Evolutionary conservation across 2,888 invertebrate genomes (phyloP).

Genomic region (Himalopsyche kuldschensis): DNA sequence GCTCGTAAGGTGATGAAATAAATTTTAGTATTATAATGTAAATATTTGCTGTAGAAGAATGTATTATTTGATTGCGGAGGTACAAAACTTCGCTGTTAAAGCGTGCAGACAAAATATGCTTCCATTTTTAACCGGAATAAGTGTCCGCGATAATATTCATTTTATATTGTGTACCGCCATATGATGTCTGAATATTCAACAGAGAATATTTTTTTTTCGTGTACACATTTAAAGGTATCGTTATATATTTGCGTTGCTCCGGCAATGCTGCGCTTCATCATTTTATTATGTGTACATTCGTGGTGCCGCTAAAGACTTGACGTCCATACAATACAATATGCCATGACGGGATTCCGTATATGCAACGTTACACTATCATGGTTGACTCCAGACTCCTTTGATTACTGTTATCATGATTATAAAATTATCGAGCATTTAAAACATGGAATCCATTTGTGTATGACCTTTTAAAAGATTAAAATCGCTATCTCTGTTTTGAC

Average conservation of each 20-base stretch:
- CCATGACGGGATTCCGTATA: not conserved
- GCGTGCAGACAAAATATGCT: not conserved
- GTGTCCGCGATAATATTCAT: conserved; percentile 17
- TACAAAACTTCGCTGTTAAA: not conserved
- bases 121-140: not conserved
- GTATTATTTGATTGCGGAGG: not conserved
- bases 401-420: not conserved
- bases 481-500: no score
- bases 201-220: not conserved
- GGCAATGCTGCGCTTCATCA: not conserved
- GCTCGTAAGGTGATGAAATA: not conserved
- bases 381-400: not conserved
- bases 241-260: not conserved
- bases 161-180: conserved; percentile 41
- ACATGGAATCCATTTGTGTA: no score
- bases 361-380: not conserved
- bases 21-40: not conserved
- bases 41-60: not conserved
- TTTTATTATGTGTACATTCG: not conserved
- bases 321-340: not conserved
- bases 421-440: not conserved
- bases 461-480: no score
- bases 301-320: not conserved
- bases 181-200: conserved; percentile 16
- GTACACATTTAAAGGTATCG: not conserved